Evolutionary conservation across 2,113 vertebrate species (phyloP).

Genomic region (Cathartes aura): DNA sequence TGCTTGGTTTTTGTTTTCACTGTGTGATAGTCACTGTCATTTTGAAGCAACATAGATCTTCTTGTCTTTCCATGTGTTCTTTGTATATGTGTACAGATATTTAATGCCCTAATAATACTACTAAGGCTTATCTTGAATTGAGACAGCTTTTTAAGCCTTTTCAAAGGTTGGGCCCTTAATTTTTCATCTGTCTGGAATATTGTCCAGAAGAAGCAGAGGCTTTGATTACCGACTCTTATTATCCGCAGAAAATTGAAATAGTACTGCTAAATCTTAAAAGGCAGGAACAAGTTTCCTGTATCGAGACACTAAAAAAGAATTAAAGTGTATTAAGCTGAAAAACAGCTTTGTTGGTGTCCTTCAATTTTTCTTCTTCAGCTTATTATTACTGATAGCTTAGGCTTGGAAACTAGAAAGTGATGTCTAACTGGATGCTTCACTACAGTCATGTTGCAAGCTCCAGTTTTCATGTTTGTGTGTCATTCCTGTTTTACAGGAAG

Average conservation of each 20-base stretch:
- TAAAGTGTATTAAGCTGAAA: not conserved
- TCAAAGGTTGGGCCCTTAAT: not conserved
- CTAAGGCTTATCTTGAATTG: not conserved
- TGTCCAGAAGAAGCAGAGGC: not conserved
- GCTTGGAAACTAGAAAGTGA: not conserved
- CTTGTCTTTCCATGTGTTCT: not conserved
- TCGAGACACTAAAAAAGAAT: not conserved
- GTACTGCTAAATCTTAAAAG: not conserved
- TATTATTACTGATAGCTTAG: not conserved
- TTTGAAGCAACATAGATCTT: not conserved
- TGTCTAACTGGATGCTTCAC: not conserved
- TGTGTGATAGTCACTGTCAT: not conserved
- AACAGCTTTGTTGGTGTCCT: not conserved
- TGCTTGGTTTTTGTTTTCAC: not conserved
- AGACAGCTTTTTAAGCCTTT: not conserved
- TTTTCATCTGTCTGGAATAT: not conserved
- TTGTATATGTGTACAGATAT: not conserved
- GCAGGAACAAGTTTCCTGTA: not conserved
- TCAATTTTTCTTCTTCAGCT: not conserved
- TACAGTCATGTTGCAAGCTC: not conserved
- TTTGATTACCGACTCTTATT: not conserved
- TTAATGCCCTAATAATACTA: not conserved
- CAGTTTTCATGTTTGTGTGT: not conserved
- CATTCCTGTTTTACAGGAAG: conserved; percentile 82
- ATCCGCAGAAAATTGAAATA: not conserved